A percentile compares a stretch with the other conserved stretches of the same genome.
Evolutionary conservation across 1,140 invertebrate species (phyloP).

Genomic region (Drosophila nebulosa): DNA sequence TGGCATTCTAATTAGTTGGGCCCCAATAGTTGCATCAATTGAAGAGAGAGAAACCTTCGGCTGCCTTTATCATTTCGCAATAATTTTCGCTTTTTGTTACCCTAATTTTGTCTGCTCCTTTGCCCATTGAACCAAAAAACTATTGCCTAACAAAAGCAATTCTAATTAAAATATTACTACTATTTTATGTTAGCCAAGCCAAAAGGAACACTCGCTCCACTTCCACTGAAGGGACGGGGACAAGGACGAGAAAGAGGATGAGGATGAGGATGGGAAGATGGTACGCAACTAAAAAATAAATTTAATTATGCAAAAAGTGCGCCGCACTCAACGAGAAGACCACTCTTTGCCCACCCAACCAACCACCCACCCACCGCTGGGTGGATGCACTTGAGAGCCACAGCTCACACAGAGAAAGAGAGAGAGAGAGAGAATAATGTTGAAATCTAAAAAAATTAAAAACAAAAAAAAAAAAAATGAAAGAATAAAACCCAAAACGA

Average conservation of each 20-base stretch:
- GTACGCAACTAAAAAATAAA: conserved; percentile 72
- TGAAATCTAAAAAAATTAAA: conserved; percentile 36
- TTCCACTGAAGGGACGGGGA: too few relatives aligned
- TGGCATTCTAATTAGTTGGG: background rate
- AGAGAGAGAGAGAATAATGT: conserved; percentile 28
- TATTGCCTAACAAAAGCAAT: conserved; percentile 58
- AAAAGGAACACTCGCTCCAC: conserved; percentile 1
- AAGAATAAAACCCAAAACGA: conserved; percentile 11
- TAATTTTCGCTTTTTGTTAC: background rate
- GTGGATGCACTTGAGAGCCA: conserved; percentile 64
- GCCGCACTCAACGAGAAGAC: conserved; percentile 53
- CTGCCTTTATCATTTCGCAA: background rate
- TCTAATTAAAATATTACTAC: conserved; percentile 76
- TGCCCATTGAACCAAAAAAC: too few relatives aligned
- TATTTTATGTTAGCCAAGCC: conserved; percentile 55
- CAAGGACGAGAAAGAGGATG: too few relatives aligned
- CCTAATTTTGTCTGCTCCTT: background rate
- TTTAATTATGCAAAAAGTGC: conserved; percentile 77
- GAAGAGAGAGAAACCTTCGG: background rate
- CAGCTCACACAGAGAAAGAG: conserved; percentile 8
- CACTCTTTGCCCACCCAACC: conserved; percentile 1
- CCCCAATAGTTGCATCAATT: background rate
- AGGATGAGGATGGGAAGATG: conserved; percentile 3
- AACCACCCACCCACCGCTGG: background rate
- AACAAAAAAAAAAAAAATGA: conserved; percentile 32